Evolutionary conservation across 2,113 vertebrate genomes (phyloP), one percentile per base, ranked within the genome.

Genomic region (Salvelinus fontinalis): DNA sequence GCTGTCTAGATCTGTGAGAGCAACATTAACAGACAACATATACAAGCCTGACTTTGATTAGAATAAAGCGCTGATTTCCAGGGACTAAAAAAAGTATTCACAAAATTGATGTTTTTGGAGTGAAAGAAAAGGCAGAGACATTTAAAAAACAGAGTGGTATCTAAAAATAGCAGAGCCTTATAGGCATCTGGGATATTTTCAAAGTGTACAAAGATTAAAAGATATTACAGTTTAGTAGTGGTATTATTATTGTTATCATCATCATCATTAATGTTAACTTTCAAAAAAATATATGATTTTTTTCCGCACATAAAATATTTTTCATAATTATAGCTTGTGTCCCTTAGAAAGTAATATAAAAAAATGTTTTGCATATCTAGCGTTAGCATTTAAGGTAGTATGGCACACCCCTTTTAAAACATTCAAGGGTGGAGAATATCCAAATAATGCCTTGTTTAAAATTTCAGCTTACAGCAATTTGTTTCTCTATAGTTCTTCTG

Each of bases 301-400:
- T 73, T 89, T 88, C 1, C 92, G 93, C 90, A 96, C 91, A 93
- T 94, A 94, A 95, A 96, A 95, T 95, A 85, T 73, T 84, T 75
- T 83, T 81, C 71, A 81, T 85, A 81, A 94, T 94, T 95, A 96
- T 92, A 94, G 94, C 93, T 93, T 94, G 93, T 93, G 94, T 95
- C 95, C 95, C 94, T 95, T 95, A 94, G 91, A 96, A 96, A 89
- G 93, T 89, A 95, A 94, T 91, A 89, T 90, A 95, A 96, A 87
- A 95, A 95, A 95, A 94, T 90, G 93, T 96, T 97, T 98, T 98
- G 97, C 97, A 97, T 97, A 97, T 97, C 95, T 95, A 96, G 96
- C 95, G 9, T 98, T 96, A 97, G 97, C 95, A 95, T 98, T 99
- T 99, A 99, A 99, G 97, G 97, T 99, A 99, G 97, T 96, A 98